These are phyloP conservation scores for Atlantisia rogersi DNA, from an alignment of 2,113 vertebrate species.

Conservation along the genomic window DNA sequence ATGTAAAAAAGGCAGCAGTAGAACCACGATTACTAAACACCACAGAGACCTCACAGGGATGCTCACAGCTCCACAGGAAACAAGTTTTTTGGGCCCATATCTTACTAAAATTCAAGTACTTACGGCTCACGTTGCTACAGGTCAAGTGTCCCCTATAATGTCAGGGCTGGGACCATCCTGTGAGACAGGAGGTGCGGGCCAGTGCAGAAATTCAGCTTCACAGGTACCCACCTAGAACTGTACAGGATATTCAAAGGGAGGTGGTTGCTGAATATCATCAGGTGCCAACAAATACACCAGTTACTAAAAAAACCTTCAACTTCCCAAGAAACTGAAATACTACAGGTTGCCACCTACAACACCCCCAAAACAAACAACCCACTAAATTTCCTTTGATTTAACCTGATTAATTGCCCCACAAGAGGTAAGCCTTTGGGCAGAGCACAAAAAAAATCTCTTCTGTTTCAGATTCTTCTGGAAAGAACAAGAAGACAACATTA, in stretches of 20 bases:
- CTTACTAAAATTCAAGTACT: not conserved
- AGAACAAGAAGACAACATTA: not conserved
- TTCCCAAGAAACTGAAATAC: not conserved
- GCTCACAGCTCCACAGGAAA: not conserved
- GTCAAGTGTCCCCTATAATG: not conserved
- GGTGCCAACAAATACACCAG: not conserved
- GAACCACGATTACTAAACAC: not conserved
- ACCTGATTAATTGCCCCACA: not conserved
- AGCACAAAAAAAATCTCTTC: not conserved
- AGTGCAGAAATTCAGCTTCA: not conserved
- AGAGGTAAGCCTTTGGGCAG: not conserved
- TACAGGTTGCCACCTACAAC: too few species aligned
- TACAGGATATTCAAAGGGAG: not conserved
- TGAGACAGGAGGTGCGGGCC: too few species aligned
- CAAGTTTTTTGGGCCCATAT: accelerated
- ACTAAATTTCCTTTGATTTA: not conserved
- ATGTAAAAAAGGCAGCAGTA: not conserved
- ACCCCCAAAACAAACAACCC: too few species aligned
- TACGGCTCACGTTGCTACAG: not conserved
- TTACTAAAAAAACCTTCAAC: not conserved
- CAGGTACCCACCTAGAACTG: not conserved
- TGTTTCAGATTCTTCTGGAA: not conserved
- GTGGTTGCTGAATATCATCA: not conserved
- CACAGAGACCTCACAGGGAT: not conserved
- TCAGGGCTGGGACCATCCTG: not conserved